These are phyloP conservation scores for Gorsachius goisagi DNA, from an alignment of 2,113 vertebrate genomes.

Conservation along the genomic window DNA sequence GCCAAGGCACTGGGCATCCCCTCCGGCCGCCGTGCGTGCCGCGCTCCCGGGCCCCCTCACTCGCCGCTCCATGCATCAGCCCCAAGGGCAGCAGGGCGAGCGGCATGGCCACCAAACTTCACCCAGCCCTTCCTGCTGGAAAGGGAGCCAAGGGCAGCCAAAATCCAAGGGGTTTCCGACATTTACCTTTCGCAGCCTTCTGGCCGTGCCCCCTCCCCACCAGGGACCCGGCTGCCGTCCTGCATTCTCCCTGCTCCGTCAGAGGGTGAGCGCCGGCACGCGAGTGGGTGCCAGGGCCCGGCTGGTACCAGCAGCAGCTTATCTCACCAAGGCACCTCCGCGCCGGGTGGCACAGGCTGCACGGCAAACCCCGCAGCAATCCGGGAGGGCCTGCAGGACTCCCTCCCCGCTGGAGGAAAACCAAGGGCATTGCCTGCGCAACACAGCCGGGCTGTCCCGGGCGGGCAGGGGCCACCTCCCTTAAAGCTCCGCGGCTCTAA, in stretches of 20 bases:
- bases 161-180: background rate
- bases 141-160: fast-evolving
- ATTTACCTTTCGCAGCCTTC: background rate
- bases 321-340: no score
- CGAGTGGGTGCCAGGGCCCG: background rate
- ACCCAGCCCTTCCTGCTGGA: background rate
- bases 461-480: background rate
- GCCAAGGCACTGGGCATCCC: fast-evolving
- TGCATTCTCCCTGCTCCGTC: fast-evolving
- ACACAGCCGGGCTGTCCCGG: fast-evolving
- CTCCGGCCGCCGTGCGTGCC: fast-evolving
- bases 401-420: background rate
- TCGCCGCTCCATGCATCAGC: no score
- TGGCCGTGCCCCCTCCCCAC: fast-evolving
- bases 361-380: background rate
- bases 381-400: background rate
- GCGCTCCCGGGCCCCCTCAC: background rate
- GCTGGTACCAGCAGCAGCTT: background rate
- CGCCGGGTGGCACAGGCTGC: fast-evolving
- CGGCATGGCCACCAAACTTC: background rate
- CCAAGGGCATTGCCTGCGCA: background rate
- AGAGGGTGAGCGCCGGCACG: background rate
- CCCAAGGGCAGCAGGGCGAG: background rate
- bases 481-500: fast-evolving
- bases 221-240: fast-evolving